Percentiles rank a stretch among this genome's conserved stretches.
Conservation (phyloP, 2,113 vertebrate genomes). For the Sinocyclocheilus grahami region DNA sequence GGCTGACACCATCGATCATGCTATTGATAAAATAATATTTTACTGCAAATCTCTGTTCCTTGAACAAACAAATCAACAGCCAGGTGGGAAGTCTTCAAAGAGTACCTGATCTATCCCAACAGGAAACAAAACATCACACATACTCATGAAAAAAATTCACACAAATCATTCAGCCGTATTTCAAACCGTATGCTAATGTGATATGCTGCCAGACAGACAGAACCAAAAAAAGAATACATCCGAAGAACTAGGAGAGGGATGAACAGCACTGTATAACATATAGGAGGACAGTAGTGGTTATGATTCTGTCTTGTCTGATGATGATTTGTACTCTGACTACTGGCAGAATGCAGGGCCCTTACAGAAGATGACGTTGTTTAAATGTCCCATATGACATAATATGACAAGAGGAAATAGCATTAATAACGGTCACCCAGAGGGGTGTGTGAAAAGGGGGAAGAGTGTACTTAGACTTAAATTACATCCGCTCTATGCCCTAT, state of each 20-base stretch:
- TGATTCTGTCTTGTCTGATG: conserved; percentile 71
- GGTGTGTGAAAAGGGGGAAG: conserved; percentile 24
- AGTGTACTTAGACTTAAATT: conserved; percentile 24
- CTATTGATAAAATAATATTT: conserved; percentile 83
- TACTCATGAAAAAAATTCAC: conserved; percentile 18
- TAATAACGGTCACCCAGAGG: conserved; percentile 54
- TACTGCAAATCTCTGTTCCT: conserved; percentile 76
- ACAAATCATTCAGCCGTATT: conserved; percentile 18
- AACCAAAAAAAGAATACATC: not conserved
- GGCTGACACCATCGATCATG: conserved; percentile 75
- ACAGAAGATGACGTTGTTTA: conserved; percentile 74
- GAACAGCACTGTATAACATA: conserved; percentile 51
- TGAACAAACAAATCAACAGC: conserved; percentile 45
- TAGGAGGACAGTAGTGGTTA: conserved; percentile 73
- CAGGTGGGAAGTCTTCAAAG: conserved; percentile 34
- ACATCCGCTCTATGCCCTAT: conserved; percentile 16
- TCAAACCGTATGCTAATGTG: not conserved
- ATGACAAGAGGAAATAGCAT: conserved; percentile 59
- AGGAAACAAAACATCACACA: conserved; percentile 44
- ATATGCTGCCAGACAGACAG: not conserved
- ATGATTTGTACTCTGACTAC: conserved; percentile 74
- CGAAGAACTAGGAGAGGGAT: not conserved
- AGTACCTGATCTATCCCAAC: not conserved
- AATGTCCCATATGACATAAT: conserved; percentile 74
- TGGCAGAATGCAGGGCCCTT: conserved; percentile 70